A percentile compares a stretch with the other conserved stretches of the same genome.
phyloP scores from a whole-genome alignment of 2,888 invertebrate species.

The Nasonia oneida region DNA sequence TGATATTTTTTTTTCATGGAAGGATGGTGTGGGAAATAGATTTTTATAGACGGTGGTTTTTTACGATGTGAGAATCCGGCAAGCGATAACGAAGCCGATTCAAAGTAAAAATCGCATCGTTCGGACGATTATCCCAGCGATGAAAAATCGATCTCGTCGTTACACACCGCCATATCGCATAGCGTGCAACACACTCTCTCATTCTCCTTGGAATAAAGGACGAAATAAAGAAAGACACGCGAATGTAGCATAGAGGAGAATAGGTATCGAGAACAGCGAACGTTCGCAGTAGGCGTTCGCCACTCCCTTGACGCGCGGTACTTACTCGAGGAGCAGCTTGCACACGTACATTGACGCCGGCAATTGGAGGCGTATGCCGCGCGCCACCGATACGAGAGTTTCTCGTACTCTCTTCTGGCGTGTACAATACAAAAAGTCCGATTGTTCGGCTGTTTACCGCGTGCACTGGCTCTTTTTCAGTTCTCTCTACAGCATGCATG shows the following conservation, averaged over 20 bases:
- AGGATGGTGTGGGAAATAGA: not conserved
- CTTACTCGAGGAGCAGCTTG: conserved; percentile 2
- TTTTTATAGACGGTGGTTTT: conserved; percentile 10
- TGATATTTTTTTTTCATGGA: conserved; percentile 1
- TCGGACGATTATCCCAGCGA: no score
- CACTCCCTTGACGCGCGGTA: conserved; percentile 1
- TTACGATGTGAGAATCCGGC: no score
- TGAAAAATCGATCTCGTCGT: no score
- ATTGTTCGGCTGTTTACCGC: conserved; percentile 43
- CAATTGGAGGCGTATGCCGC: conserved; percentile 7
- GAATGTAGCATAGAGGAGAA: not conserved
- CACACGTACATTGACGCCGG: not conserved
- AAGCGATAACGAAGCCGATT: no score
- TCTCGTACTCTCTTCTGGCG: conserved; percentile 28
- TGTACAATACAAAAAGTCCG: conserved; percentile 4
- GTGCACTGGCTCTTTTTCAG: conserved; percentile 11
- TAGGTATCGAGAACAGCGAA: conserved; percentile 21
- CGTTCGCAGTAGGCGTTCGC: conserved; percentile 30
- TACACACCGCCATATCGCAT: no score
- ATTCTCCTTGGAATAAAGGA: not conserved
- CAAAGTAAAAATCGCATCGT: no score
- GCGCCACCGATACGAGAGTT: conserved; percentile 27
- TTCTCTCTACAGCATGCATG: not conserved
- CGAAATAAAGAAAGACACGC: not conserved
- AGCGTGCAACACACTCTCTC: not conserved